Evolutionary conservation across 35 echinoderm and acorn worm species (phyloP), one percentile per base, ranked within the genome.

Genomic region (Lytechinus variegatus): DNA sequence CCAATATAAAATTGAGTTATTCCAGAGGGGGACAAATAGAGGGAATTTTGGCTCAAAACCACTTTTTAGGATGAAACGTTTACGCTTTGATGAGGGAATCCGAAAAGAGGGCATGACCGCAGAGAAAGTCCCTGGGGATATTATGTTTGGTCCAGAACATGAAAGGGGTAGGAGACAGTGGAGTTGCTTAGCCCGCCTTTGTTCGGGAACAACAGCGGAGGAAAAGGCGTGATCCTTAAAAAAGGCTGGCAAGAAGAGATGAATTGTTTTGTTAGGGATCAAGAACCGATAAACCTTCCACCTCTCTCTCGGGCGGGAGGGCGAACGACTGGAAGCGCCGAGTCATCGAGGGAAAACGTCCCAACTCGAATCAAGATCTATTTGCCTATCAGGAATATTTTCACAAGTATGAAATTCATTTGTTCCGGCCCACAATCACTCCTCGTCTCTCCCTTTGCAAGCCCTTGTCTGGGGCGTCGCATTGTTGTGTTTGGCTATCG

Each of bases 341-440:
- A 79, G 66, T 79, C 66, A 79, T 24, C 19, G 66, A 79, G 66
- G 66, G 66, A 24, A 79, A 79, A 16, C 66, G 66, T 79, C 66
- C 66, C 66, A n/a, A 44, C n/a, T 19, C 66, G 66, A n/a, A 79
- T 79, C 21, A 24, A 79, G 66, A 79, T 79, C 66, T 79, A n/a
- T 79, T 24, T 79, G 66, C 66, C 66, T 24, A 79, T 5, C 66
- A 79, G 66, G 66, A 79, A 79, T 79, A 79, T 79, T 79, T 79
- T 79, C 66, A 79, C 66, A 79, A 79, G 66, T 79, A 79, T 79
- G 66, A 79, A 16, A 79, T 79, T 79, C 66, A 79, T 79, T 79
- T 79, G 66, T 79, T 79, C 66, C 66, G 66, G 66, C 66, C 66
- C 14, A 79, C 19, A 79, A 79, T 16, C 19, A 24, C 8, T 19